Conservation (phyloP, 92 coral and sea anemone genomes). For the Pocillopora meandrina region DNA sequence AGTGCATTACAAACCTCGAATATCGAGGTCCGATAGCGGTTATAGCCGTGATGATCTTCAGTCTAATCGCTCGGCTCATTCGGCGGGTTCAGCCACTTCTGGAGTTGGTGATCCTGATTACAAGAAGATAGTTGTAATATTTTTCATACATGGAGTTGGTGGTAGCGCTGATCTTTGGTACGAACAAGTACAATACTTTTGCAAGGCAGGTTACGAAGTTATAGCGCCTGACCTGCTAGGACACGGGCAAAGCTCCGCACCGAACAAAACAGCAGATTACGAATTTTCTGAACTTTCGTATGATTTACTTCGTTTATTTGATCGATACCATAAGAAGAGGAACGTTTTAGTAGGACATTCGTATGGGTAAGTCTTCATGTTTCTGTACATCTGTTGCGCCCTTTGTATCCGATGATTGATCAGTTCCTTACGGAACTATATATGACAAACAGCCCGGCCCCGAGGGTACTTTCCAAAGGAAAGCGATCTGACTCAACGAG, state of each 20-base stretch:
- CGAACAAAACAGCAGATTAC: conserved; percentile 69
- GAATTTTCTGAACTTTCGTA: conserved; percentile 78
- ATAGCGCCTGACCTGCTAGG: conserved; percentile 95
- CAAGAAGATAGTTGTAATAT: conserved; percentile 72
- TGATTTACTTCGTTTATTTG: conserved; percentile 86
- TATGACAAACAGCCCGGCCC: too few species aligned
- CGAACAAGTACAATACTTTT: conserved; percentile 85
- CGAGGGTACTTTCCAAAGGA: too few species aligned
- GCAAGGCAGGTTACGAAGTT: conserved; percentile 84
- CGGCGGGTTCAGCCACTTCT: conserved; percentile 21
- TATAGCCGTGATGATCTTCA: conserved; percentile 10
- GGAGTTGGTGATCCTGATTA: conserved; percentile 36
- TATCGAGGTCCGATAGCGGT: conserved; percentile 44
- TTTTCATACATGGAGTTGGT: conserved; percentile 96
- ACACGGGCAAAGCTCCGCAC: conserved; percentile 92
- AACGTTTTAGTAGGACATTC: conserved; percentile 97
- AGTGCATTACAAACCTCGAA: conserved; percentile 59
- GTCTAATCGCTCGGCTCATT: conserved; percentile 14
- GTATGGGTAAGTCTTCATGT: conserved; percentile 77
- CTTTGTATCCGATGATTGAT: not conserved
- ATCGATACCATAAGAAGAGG: conserved; percentile 85
- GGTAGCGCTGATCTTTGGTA: conserved; percentile 95
- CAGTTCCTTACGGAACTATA: too few species aligned
- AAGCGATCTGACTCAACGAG: too few species aligned
- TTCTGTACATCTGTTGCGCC: not conserved